Base-by-base conservation (phyloP, 1,140 invertebrate species). In the Coboldia fuscipes region DNA sequence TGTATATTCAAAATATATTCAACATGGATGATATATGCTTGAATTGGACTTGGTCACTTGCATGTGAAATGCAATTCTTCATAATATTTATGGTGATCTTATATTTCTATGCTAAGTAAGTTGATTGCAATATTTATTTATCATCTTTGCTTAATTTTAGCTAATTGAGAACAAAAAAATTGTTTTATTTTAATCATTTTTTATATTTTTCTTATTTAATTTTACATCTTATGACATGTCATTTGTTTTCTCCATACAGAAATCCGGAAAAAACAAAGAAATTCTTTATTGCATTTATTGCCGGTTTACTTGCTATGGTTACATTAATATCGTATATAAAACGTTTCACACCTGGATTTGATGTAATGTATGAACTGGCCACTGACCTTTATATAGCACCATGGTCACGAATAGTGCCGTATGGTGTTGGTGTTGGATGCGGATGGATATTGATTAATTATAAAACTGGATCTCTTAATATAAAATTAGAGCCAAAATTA, bases 31-130 rank as follows among this genome's bases (percentile, higher is more conserved):
- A 63, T 19, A 57, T 68, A 58, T 84, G 82, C 42, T 61, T 81
- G 54, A 67, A 67, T 4, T 82, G 77, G 72, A 71, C 73, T 16
- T 86, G 82, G 82, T 85, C 81, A 42, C 44, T 86, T 28, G 70
- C 79, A 12, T 70, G 70, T 36, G 82, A 86, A 47, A 81, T 78
- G 65, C 79, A 83, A 53, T 78, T 76, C 45, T 83, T 72, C 44
- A 44, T 72, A 5, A 47, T 80, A 34, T 54, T 51, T 22, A 49
- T 50, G 0, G 40, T 61, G 10, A 31, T 70, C 1, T 41, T 70
- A 10, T 56, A 69, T 12, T 36, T 68, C 4, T 69, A 66, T 17
- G 54, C 54, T 17, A 54, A 54, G 65, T 70, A 52, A 61, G 56
- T n/a, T n/a, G n/a, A n/a, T n/a, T n/a, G n/a, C n/a, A n/a, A n/a